Evolutionary conservation across 2,113 vertebrate genomes (phyloP), one percentile per base, ranked within the genome.

Genomic region (Lampris incognitus): DNA sequence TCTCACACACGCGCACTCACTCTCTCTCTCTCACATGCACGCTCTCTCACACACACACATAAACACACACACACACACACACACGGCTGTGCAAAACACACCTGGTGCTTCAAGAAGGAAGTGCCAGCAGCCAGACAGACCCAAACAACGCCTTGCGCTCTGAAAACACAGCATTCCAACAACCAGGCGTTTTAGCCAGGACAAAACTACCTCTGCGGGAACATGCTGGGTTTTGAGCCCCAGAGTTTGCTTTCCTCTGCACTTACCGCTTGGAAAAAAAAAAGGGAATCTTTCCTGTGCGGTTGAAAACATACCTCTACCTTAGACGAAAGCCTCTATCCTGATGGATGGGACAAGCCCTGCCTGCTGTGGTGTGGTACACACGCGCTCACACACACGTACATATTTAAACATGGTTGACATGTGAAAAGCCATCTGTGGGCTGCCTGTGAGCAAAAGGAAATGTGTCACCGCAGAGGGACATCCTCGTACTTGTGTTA

Each of bases 341-440:
- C 59, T 63, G 49, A 54, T 66, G 71, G 44, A 56, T 39, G 55
- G 56, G 85, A 81, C 89, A 74, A 73, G 83, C 75, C 78, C 64
- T 56, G 61, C 80, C 54, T 9, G 76, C 76, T 68, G 59, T 71
- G 49, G 76, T 73, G 69, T 59, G 76, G 80, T 79, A 65, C 71
- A 82, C 58, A 56, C 66, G 75, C 69, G 39, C 46, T 38, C 76
- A 81, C 85, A n/a, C 68, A 58, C 4, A 64, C 71, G 69, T 75
- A 42, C 72, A 50, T 79, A 75, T 90, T 88, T 81, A 84, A 87
- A 82, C 81, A 62, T 39, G 60, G 77, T 69, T 66, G 50, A 85
- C 85, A 83, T 52, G 73, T 82, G 74, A 77, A 85, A 90, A 87
- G 83, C 87, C 76, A 84, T 84, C 74, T 87, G 84, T 49, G 48